These are phyloP conservation scores for Pristionchus exspectatus DNA, from an alignment of 2,888 invertebrate species.

Conservation along the genomic window DNA sequence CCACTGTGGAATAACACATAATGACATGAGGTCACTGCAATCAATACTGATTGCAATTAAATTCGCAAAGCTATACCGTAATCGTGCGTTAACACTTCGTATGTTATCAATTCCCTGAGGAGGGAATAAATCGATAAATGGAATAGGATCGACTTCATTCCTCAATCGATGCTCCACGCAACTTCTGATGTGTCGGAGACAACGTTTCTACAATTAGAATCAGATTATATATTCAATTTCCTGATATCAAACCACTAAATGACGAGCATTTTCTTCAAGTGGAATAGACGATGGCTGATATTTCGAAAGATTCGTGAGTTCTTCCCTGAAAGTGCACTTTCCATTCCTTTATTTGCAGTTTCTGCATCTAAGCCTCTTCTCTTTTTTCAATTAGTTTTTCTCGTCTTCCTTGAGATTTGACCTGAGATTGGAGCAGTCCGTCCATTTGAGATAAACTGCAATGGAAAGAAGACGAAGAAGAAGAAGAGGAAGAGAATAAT, in stretches of 20 bases:
- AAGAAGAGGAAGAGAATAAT: conserved; percentile 33
- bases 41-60: neutral
- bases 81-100: neutral
- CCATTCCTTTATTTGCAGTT: neutral
- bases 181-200: conserved; percentile 16
- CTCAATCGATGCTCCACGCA: neutral
- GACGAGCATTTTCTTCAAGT: neutral
- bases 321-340: neutral
- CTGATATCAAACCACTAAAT: neutral
- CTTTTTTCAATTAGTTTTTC: conserved; percentile 13
- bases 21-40: conserved; percentile 32
- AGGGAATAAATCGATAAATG: conserved; percentile 41
- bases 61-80: neutral
- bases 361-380: neutral
- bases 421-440: conserved; percentile 25
- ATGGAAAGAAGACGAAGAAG: conserved; percentile 47
- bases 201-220: neutral
- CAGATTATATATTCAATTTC: neutral
- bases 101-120: conserved; percentile 12
- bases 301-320: neutral
- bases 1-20: conserved; percentile 41
- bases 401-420: neutral
- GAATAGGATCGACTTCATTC: conserved; percentile 2
- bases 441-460: conserved; percentile 49
- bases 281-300: neutral